A percentile compares a stretch with the other conserved stretches of the same genome.
Conservation (phyloP, 2,113 vertebrate species). For the Pongo pygmaeus region DNA sequence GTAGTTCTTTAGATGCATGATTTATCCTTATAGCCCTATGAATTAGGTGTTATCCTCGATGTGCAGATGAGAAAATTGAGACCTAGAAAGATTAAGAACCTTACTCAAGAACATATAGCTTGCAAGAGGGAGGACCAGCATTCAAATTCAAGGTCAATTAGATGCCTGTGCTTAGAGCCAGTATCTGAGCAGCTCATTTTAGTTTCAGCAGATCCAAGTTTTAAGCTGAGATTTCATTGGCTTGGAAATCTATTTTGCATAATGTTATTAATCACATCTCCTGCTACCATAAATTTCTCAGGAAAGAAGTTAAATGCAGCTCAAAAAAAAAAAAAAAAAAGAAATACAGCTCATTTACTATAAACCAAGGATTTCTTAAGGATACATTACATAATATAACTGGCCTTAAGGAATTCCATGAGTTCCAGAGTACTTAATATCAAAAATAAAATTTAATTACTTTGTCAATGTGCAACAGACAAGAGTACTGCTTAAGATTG, state of each 20-base stretch:
- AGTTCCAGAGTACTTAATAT: not conserved
- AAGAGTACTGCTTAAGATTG: not conserved
- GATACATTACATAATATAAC: not conserved
- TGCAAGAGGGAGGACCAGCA: not conserved
- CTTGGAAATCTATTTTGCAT: not conserved
- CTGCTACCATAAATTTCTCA: not conserved
- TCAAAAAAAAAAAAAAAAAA: too few species aligned
- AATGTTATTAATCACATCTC: not conserved
- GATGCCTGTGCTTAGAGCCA: not conserved
- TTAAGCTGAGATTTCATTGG: not conserved
- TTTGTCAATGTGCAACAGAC: not conserved
- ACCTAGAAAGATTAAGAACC: not conserved
- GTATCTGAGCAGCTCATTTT: not conserved
- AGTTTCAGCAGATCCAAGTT: not conserved
- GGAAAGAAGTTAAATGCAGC: not conserved
- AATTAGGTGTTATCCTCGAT: not conserved
- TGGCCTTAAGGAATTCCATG: not conserved
- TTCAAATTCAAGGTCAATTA: conserved; percentile 19
- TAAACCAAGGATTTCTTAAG: not conserved
- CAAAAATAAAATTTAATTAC: not conserved
- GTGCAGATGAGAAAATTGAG: not conserved
- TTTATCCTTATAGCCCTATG: not conserved
- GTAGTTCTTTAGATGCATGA: not conserved
- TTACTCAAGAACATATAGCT: not conserved
- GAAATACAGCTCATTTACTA: not conserved